Conservation (phyloP, 1,140 invertebrate species). For the Drosophila virilis region DNA sequence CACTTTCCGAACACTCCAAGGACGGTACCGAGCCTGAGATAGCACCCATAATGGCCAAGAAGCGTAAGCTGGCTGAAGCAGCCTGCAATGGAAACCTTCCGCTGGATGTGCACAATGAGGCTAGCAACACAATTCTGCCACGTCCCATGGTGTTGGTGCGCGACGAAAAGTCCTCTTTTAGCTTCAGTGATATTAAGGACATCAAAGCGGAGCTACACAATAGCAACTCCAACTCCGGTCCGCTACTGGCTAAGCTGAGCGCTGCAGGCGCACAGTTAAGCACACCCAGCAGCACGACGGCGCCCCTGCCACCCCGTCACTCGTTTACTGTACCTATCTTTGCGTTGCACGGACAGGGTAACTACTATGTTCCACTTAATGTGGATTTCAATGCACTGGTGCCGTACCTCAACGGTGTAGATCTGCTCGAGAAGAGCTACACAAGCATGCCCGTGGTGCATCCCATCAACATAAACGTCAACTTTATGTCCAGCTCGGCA, state of each 20-base stretch:
- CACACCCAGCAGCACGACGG: constrained; percentile 79
- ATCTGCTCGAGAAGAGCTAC: constrained; percentile 85
- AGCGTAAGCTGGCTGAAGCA: constrained; percentile 75
- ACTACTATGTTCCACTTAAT: constrained; percentile 96
- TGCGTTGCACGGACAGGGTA: constrained; percentile 92
- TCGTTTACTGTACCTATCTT: constrained; percentile 89
- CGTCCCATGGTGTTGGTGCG: constrained; percentile 47
- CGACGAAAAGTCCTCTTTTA: constrained; percentile 66
- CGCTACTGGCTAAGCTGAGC: constrained; percentile 54
- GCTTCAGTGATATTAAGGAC: constrained; percentile 73
- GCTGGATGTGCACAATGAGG: constrained; percentile 50
- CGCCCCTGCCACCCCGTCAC: constrained; percentile 66
- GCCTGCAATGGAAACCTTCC: constrained; percentile 52
- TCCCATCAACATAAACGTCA: constrained; percentile 95
- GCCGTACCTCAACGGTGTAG: constrained; percentile 88
- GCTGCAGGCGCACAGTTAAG: constrained; percentile 50
- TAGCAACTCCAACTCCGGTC: constrained; percentile 63
- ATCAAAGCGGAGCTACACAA: constrained; percentile 78
- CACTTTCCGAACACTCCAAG: constrained; percentile 79
- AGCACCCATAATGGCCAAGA: constrained; percentile 79
- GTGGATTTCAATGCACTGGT: constrained; percentile 91
- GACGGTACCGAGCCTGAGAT: constrained; percentile 81
- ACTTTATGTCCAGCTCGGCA: constrained; percentile 86
- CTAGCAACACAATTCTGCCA: constrained; percentile 26
- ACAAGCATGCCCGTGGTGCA: constrained; percentile 88